Conservation (phyloP, 2,888 invertebrate genomes). For the Lasioglossum leucozonium region DNA sequence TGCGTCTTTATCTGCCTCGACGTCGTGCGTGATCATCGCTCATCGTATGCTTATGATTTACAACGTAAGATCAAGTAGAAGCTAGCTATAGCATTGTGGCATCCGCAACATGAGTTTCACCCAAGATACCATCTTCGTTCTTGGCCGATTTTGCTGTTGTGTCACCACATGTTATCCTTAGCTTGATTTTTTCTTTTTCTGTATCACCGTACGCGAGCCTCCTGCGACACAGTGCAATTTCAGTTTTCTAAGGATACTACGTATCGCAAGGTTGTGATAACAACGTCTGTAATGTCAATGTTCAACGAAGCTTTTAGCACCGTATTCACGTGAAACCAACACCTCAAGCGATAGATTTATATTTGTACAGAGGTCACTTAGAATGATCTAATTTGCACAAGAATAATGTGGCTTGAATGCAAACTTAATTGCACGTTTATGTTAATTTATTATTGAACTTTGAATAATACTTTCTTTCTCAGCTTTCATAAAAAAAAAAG, state of each 20-base stretch:
- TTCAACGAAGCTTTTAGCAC: conserved; percentile 29
- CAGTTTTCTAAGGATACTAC: not conserved
- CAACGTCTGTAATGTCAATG: not conserved
- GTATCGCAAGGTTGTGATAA: not conserved
- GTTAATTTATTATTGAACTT: conserved; percentile 25
- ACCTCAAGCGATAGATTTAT: conserved; percentile 15
- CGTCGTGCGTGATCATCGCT: conserved; percentile 56
- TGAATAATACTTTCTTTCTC: not conserved
- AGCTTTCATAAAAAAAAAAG: not conserved
- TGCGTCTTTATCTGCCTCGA: conserved; percentile 60
- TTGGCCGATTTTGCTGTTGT: conserved; percentile 15
- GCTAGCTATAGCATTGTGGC: conserved; percentile 53
- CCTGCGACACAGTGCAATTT: not conserved
- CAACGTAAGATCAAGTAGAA: conserved; percentile 54
- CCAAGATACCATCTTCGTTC: conserved; percentile 43
- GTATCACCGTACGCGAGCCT: not conserved
- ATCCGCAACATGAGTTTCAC: conserved; percentile 45
- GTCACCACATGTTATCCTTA: conserved; percentile 17
- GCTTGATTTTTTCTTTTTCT: conserved; percentile 34
- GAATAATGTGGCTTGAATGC: conserved; percentile 49
- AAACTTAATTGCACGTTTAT: conserved; percentile 49
- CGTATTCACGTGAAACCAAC: not conserved
- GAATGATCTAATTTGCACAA: conserved; percentile 43
- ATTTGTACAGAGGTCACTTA: conserved; percentile 14
- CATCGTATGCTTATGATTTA: conserved; percentile 60